Percentiles rank a stretch among this genome's conserved stretches.
Evolutionary conservation across 2,888 invertebrate species (phyloP).

Genomic region (Timandra comae): DNA sequence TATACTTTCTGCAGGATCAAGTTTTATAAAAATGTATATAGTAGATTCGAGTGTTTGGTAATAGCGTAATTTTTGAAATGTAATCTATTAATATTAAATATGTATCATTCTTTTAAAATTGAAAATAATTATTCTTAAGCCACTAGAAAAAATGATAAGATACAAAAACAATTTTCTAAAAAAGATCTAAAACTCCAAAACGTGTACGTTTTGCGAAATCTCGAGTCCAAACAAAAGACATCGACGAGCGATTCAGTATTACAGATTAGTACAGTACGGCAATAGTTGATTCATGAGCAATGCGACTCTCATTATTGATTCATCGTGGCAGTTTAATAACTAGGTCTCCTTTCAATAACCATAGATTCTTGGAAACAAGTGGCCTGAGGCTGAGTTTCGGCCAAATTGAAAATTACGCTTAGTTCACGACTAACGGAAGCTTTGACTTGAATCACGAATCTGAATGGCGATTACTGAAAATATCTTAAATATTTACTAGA

Average conservation of each 20-base stretch:
- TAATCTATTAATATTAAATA: too few species aligned
- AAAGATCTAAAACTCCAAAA: too few species aligned
- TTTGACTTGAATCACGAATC: constrained; percentile 41
- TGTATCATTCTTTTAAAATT: too few species aligned
- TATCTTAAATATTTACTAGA: too few species aligned
- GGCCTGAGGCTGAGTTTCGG: constrained; percentile 19
- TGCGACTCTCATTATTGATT: constrained; percentile 2
- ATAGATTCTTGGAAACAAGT: constrained; percentile 14
- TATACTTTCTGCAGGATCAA: too few species aligned
- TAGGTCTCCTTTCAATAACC: constrained; percentile 5
- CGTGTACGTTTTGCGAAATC: too few species aligned
- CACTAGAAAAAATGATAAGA: too few species aligned
- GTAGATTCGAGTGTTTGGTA: too few species aligned
- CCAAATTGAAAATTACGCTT: constrained; percentile 34
- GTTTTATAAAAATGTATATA: too few species aligned
- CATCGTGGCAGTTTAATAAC: constrained; percentile 9
- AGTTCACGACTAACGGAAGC: constrained; percentile 46
- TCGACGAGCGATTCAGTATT: constrained; percentile 24
- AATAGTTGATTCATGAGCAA: constrained; percentile 1
- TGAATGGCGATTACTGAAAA: constrained; percentile 35
- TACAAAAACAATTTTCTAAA: too few species aligned
- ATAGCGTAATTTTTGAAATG: too few species aligned
- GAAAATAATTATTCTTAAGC: too few species aligned
- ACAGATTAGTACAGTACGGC: constrained; percentile 3
- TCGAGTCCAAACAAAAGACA: constrained; percentile 29